Evolutionary conservation across 64 coral and sea anemone genomes (phyloP).

Genomic region (Astreopora myriophthalma): DNA sequence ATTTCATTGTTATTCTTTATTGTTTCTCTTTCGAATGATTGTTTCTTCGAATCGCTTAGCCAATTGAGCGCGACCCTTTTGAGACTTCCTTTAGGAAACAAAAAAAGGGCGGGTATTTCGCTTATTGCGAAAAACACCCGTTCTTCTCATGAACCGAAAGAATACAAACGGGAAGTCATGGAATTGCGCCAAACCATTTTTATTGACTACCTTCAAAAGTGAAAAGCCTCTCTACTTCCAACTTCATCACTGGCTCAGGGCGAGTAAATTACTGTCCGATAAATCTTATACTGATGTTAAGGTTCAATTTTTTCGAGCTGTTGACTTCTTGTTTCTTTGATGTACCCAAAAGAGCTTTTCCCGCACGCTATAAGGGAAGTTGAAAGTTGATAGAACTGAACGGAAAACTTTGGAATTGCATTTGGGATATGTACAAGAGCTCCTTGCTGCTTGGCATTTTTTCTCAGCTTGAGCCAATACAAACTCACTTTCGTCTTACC

Average conservation of each 20-base stretch:
- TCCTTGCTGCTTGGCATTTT: background rate
- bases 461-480: background rate
- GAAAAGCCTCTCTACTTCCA: background rate
- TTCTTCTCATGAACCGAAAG: background rate
- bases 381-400: background rate
- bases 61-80: too few species aligned
- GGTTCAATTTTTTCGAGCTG: background rate
- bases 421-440: background rate
- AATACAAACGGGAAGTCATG: background rate
- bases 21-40: slow-evolving; percentile 9
- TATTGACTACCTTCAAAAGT: background rate
- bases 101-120: background rate
- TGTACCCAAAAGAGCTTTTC: background rate
- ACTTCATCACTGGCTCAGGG: too few species aligned
- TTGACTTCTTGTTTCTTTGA: too few species aligned
- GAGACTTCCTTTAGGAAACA: slow-evolving; percentile 7
- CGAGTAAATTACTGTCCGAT: too few species aligned
- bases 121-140: background rate
- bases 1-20: background rate
- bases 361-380: background rate
- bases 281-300: too few species aligned
- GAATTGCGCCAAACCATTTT: background rate
- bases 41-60: background rate
- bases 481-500: background rate
- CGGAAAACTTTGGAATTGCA: background rate